Evolutionary conservation across 2,888 invertebrate species (phyloP), one percentile per base, ranked within the genome.

Genomic region (Amiota minor): DNA sequence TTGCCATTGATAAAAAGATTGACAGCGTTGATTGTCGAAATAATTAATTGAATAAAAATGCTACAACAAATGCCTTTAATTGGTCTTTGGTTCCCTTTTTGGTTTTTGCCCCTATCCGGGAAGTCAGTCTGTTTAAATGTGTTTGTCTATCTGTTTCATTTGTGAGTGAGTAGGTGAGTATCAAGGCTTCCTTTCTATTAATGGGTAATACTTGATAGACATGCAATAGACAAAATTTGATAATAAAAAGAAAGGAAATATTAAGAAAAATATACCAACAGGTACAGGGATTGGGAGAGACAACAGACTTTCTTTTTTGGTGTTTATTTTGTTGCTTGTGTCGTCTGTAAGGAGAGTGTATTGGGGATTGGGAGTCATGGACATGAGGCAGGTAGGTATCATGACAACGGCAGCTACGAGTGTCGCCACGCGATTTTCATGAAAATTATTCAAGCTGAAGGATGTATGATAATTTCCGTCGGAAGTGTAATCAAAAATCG

Each of bases 401-500:
- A 61, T 65, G 68, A 45, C 61, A 62, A 62, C 73, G 56, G 10
- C 67, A 56, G 74, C 68, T 75, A 76, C 69, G 74, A 71, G 68
- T 74, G 79, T 79, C 81, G 75, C 79, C 80, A 78, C 80, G 75
- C 80, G 81, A 78, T 81, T 86, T 85, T 84, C 84, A 86, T 87
- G 84, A 88, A 89, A 89, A 87, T 89, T 89, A 89, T 89, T 89
- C 89, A 88, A 86, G 87, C 86, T 89, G 87, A 89, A 89, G 89
- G 89, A 89, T 89, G 87, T 89, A 89, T 89, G 90, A 89, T 89
- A 89, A 89, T 89, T 89, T 89, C 89, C 90, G 89, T 79, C 89
- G 89, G 89, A 89, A 89, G 88, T 88, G 89, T 89, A 89, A 89
- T 89, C 89, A 89, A 89, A 89, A 89, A 89, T 89, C 90, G 90